Evolutionary conservation across 2,888 invertebrate species (phyloP).

Genomic region (Ophion ventricosus): DNA sequence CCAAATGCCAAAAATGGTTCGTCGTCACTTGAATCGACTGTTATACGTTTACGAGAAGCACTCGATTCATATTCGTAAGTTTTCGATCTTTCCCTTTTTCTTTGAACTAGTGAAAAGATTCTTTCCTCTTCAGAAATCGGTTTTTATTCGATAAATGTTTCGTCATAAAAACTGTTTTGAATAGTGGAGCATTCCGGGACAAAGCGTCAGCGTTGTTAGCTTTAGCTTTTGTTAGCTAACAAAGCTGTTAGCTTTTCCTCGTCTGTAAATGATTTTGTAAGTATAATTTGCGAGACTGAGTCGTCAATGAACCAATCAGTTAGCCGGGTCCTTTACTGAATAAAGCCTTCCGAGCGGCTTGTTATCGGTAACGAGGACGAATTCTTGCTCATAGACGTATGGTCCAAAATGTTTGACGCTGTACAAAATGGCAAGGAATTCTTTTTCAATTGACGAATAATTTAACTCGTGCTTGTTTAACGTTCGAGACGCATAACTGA

Average conservation of each 20-base stretch:
- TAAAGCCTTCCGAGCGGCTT: slow-evolving; percentile 67
- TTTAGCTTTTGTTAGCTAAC: too few relatives aligned
- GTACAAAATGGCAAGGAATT: slow-evolving; percentile 65
- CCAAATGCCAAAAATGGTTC: too few relatives aligned
- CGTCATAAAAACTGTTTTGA: too few relatives aligned
- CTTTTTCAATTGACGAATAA: slow-evolving; percentile 50
- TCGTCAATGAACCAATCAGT: slow-evolving; percentile 72
- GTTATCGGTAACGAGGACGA: slow-evolving; percentile 71
- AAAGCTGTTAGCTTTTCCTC: slow-evolving; percentile 71
- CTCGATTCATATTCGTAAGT: too few relatives aligned
- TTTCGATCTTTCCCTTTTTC: too few relatives aligned
- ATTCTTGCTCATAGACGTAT: slow-evolving; percentile 70
- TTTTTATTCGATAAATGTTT: not conserved
- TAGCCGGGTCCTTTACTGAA: slow-evolving; percentile 72
- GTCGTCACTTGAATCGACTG: too few relatives aligned
- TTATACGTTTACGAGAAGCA: too few relatives aligned
- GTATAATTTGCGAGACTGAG: slow-evolving; percentile 73
- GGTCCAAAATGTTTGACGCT: slow-evolving; percentile 68
- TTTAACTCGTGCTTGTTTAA: slow-evolving; percentile 65
- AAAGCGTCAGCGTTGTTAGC: slow-evolving; percentile 76
- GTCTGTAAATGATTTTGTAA: slow-evolving; percentile 74
- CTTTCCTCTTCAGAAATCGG: not conserved
- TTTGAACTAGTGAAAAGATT: too few relatives aligned
- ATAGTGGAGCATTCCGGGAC: slow-evolving; percentile 58
- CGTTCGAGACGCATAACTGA: slow-evolving; percentile 71